These are phyloP conservation scores for Pocota personata DNA, from an alignment of 2,888 invertebrate species.

Conservation along the genomic window DNA sequence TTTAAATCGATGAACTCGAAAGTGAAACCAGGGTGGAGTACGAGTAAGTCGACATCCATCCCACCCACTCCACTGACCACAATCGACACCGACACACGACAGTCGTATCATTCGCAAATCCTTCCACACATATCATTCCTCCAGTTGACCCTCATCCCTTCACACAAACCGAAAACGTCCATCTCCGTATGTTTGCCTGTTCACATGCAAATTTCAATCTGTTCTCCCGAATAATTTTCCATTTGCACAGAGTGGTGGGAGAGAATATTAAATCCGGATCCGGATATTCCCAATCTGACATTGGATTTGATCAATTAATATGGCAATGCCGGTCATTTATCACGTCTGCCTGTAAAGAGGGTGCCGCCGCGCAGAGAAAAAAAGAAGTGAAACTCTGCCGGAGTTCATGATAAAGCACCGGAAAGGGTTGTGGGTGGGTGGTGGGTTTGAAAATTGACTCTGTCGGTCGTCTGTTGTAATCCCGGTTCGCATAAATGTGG, in stretches of 20 bases:
- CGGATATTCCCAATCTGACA: constrained; percentile 73
- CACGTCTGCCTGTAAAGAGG: constrained; percentile 56
- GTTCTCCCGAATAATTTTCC: constrained; percentile 53
- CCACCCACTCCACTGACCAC: constrained; percentile 47
- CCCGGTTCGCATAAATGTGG: constrained; percentile 72
- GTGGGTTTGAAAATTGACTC: constrained; percentile 56
- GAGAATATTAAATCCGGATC: constrained; percentile 65
- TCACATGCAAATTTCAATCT: constrained; percentile 73
- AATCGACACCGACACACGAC: constrained; percentile 62
- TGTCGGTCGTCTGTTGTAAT: constrained; percentile 54
- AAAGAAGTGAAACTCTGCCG: constrained; percentile 12
- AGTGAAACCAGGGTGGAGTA: constrained; percentile 40
- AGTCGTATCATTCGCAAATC: constrained; percentile 71
- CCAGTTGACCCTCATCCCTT: background rate
- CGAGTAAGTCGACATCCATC: constrained; percentile 3
- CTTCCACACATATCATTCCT: constrained; percentile 41
- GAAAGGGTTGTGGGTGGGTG: constrained; percentile 64
- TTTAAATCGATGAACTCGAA: constrained; percentile 44
- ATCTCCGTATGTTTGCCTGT: constrained; percentile 48
- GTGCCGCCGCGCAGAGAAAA: background rate
- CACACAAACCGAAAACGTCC: background rate
- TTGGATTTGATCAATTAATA: constrained; percentile 74
- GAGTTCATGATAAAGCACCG: constrained; percentile 69
- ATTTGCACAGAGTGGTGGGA: constrained; percentile 19
- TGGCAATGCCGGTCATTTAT: constrained; percentile 73